A percentile compares a stretch with the other conserved stretches of the same genome.
These are phyloP conservation scores for Cranoglanis bouderius DNA, from an alignment of 2,113 vertebrate genomes.

Conservation along the genomic window DNA sequence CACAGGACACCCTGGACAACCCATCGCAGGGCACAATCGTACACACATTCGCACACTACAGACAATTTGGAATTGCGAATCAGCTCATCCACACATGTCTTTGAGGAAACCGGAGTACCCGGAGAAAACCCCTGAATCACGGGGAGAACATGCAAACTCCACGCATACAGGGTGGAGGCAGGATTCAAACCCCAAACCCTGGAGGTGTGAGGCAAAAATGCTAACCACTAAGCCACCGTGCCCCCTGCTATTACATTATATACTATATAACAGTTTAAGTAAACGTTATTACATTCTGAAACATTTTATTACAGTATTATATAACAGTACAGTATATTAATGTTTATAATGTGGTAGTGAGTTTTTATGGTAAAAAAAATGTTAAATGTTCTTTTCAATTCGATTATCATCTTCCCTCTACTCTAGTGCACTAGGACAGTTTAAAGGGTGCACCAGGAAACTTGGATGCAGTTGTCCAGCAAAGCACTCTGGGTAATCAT, in stretches of 20 bases:
- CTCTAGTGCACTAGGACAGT: not conserved
- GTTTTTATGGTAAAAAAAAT: not conserved
- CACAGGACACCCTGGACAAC: no score
- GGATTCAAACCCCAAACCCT: no score
- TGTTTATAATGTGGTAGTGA: not conserved
- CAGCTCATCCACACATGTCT: no score
- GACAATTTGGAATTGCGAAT: no score
- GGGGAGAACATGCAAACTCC: no score
- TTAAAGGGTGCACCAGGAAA: not conserved
- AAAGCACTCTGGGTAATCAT: slow-evolving; percentile 66
- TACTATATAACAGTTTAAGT: not conserved
- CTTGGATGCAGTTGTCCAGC: slow-evolving; percentile 42
- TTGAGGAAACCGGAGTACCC: no score
- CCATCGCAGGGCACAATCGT: no score
- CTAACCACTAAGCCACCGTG: no score
- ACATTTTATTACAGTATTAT: not conserved
- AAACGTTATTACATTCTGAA: not conserved
- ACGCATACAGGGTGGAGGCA: no score
- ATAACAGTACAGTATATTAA: not conserved
- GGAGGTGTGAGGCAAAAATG: no score
- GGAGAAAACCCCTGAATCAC: no score
- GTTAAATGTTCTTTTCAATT: not conserved
- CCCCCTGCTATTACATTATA: not conserved
- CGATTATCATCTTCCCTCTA: not conserved
- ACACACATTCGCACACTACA: no score